Base-by-base conservation (phyloP, 2,113 vertebrate species). In the Tinamus guttatus region DNA sequence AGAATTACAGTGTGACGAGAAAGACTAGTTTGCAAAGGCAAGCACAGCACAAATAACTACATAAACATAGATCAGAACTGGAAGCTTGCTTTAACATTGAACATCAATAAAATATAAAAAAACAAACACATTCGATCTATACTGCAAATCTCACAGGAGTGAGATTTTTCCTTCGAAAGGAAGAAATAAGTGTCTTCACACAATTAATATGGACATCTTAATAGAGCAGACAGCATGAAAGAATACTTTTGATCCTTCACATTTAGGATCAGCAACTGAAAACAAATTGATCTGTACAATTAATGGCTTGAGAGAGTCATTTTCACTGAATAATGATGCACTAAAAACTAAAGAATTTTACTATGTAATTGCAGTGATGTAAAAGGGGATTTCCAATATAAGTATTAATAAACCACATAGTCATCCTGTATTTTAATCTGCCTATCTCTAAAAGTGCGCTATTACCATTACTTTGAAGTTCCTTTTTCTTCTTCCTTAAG, bases 11-110 rank as follows among this genome's bases (percentile, higher is more conserved):
- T 13, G 15, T 78, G 94, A 65, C 67, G 38, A 90, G 64, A 54
- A 96, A 94, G 67, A 95, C 86, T 70, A 82, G 82, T 78, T 85
- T 89, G 90, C 67, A 87, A 69, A 52, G 60, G 85, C 73, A 95
- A 63, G 94, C 51, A 94, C 74, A 71, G 3, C 25, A 81, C 78
- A 92, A 74, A 5, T 3, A 93, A 74, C 49, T 51, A 79, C 43
- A 56, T 73, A 59, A 93, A 70, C 13, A 86, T 77, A 89, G 49
- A 84, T 64, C 68, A 25, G 84, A 67, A 73, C 9, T 40, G 64
- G 60, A 87, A 81, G 78, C 25, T 82, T 22, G 67, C 30, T 67
- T 58, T 51, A 77, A 45, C 1, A 36, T 3, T 27, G 2, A 45
- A 17, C 2, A 38, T 7, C 2, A 70, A 7, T 7, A 15, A 52